Conservation (phyloP, 2,113 vertebrate species). For the Capreolus pygargus region DNA sequence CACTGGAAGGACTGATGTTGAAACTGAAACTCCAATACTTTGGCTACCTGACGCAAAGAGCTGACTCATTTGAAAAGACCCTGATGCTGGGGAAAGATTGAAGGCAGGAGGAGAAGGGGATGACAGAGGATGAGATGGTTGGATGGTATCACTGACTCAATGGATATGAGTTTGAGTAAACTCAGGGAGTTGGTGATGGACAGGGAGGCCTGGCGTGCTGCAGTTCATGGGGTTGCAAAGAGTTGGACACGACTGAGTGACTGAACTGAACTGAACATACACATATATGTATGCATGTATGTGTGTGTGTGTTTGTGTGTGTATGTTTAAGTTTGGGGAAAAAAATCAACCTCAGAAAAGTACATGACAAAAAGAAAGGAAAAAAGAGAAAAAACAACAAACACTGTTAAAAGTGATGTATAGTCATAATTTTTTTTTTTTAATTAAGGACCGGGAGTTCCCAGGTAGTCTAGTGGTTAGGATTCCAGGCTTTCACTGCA, state of each 20-base stretch:
- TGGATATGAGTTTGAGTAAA: neutral
- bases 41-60: accelerated
- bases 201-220: neutral
- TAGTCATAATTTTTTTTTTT: neutral
- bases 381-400: neutral
- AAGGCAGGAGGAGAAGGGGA: no score
- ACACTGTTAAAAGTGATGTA: neutral
- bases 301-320: neutral
- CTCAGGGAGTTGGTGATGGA: neutral
- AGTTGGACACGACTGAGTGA: neutral
- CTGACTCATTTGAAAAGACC: neutral
- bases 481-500: neutral
- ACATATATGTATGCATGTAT: accelerated
- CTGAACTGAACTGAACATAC: neutral
- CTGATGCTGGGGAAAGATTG: neutral
- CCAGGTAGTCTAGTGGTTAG: neutral
- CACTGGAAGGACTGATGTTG: no score
- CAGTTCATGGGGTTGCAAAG: neutral
- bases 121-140: neutral
- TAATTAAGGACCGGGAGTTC: neutral
- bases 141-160: neutral
- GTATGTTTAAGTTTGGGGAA: neutral
- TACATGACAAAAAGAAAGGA: neutral
- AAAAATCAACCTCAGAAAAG: neutral
- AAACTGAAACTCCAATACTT: no score